Evolutionary conservation across 2,888 invertebrate genomes (phyloP), one percentile per base, ranked within the genome.

Genomic region (Tricholauxania praeusta): DNA sequence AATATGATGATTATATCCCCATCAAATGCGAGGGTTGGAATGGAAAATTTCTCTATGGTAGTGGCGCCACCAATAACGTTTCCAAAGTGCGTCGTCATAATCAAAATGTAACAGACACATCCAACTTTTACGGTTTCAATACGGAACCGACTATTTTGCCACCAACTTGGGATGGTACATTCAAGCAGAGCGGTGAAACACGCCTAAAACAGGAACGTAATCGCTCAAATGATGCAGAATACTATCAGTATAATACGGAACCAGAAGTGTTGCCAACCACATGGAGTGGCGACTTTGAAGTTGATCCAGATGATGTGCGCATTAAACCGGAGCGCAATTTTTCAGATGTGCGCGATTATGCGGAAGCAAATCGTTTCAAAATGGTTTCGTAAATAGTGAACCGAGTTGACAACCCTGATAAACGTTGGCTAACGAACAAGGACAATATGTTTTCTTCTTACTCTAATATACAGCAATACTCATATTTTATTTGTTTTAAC

Each of bases 21-120:
- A 87, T 86, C 73, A 87, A 87, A 77, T 85, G 86, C 74, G 87
- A 87, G 78, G 87, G 87, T 57, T 87, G 87, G 87, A 85, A 87
- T 78, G 87, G 87, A 3, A 85, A 84, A 75, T 87, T 87, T 71
- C 75, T 82, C 1, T 85, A 84, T 75, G 80, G 80, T 48, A 79
- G 80, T n/a, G 86, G 86, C 1, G 77, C 81, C 7, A 78, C 82
- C 2, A 86, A 85, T 66, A 48, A 85, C 55, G 86, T 85, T 2
- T 85, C 85, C 17, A 84, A 84, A 79, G 81, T 85, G 53, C 84
- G 85, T 1, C 83, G 85, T 12, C 82, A 86, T 48, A 86, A 87
- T 77, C 84, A 84, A 70, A 84, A 83, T 73, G 80, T 84, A 48
- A 87, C 87, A 57, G 82, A 86, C 60, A 82, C 86, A 15, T 82